Evolutionary conservation across 2,888 invertebrate genomes (phyloP).

Genomic region (Carabus problematicus): DNA sequence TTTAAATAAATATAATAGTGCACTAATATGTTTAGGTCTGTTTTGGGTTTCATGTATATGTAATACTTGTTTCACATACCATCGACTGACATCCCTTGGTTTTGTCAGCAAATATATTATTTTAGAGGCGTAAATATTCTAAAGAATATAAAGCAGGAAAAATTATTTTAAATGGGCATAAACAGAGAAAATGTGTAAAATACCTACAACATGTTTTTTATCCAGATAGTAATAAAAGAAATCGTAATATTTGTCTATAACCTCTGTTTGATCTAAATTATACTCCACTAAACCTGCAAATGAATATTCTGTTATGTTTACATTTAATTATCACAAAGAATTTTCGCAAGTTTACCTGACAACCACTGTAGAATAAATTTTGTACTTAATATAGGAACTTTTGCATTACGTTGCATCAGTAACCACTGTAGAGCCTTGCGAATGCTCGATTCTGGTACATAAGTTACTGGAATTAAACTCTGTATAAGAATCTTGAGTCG

Average conservation of each 20-base stretch:
- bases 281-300: conserved; percentile 20
- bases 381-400: neutral
- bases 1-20: conserved; percentile 37
- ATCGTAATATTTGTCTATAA: conserved; percentile 19
- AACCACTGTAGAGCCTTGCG: conserved; percentile 23
- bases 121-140: conserved; percentile 19
- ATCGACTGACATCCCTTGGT: conserved; percentile 26
- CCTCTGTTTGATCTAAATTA: conserved; percentile 4
- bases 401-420: conserved; percentile 14
- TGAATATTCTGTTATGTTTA: conserved; percentile 3
- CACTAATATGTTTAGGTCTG: conserved; percentile 22
- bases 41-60: conserved; percentile 10
- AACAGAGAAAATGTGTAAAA: neutral
- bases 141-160: conserved; percentile 1
- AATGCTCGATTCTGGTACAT: conserved; percentile 20
- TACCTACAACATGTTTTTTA: conserved; percentile 5
- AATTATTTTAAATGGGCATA: no score
- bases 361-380: conserved; percentile 31
- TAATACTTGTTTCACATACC: conserved; percentile 34
- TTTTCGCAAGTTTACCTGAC: neutral
- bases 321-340: conserved; percentile 5
- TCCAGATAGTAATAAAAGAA: conserved; percentile 11
- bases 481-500: conserved; percentile 20
- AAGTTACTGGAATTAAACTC: conserved; percentile 27
- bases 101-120: conserved; percentile 35